These are phyloP conservation scores for Dicaeum eximium DNA, from an alignment of 2,113 vertebrate species.

Conservation along the genomic window DNA sequence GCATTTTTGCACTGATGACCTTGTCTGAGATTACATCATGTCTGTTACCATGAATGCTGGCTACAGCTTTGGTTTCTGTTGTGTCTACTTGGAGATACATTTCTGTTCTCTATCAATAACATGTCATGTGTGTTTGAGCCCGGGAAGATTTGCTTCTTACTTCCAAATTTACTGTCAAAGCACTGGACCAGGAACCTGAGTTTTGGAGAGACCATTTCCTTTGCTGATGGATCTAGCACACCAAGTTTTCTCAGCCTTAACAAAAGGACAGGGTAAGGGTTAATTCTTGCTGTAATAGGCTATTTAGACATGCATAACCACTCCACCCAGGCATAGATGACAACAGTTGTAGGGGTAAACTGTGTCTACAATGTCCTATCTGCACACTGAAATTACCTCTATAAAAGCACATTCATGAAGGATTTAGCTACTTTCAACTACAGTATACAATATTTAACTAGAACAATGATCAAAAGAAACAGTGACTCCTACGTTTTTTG, in stretches of 20 bases:
- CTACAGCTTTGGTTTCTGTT: not conserved
- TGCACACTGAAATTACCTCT: not conserved
- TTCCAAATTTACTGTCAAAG: not conserved
- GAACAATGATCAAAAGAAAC: not conserved
- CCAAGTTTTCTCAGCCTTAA: not conserved
- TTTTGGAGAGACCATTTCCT: not conserved
- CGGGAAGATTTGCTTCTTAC: not conserved
- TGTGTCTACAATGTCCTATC: not conserved
- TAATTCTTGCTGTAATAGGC: not conserved
- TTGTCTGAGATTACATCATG: slow-evolving; percentile 20
- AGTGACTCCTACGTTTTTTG: not conserved
- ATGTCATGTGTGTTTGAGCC: not conserved
- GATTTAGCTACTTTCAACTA: not conserved
- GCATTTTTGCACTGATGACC: not conserved
- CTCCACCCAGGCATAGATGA: not conserved
- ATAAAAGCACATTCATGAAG: not conserved
- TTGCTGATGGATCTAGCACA: not conserved
- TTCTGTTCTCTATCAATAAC: not conserved
- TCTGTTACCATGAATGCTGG: not conserved
- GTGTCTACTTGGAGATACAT: not conserved
- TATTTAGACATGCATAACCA: not conserved
- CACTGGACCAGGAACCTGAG: not conserved
- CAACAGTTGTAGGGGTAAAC: not conserved
- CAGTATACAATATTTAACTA: not conserved
- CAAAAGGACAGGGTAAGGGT: not conserved